Evolutionary conservation across 2,888 invertebrate genomes (phyloP).

Genomic region (Caenorhabditis drosophilae): DNA sequence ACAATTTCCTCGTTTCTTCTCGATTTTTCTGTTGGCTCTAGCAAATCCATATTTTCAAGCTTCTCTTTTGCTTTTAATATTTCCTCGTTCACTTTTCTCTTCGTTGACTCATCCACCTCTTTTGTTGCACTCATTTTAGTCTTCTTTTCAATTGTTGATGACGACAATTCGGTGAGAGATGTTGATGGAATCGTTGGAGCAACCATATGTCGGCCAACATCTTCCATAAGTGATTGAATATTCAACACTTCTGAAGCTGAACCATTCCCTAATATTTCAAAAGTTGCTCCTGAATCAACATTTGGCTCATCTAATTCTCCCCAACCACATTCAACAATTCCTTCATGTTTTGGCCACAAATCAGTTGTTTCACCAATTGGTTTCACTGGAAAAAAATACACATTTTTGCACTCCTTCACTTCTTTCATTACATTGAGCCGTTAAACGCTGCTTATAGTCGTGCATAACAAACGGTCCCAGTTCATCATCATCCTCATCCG

Average conservation of each 20-base stretch:
- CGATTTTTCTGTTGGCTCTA: slow-evolving; percentile 38
- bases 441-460: slow-evolving; percentile 33
- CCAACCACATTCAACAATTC: slow-evolving; percentile 46
- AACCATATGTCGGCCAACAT: slow-evolving; percentile 20
- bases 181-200: background rate
- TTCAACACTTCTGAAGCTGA: slow-evolving; percentile 13
- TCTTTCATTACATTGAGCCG: slow-evolving; percentile 2
- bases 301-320: slow-evolving; percentile 24
- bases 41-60: slow-evolving; percentile 72
- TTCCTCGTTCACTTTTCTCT: slow-evolving; percentile 9
- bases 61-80: slow-evolving; percentile 14
- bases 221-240: slow-evolving; percentile 25
- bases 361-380: background rate
- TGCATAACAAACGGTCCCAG: slow-evolving; percentile 35
- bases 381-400: background rate
- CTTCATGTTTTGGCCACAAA: slow-evolving; percentile 14
- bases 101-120: slow-evolving; percentile 6
- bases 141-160: too few relatives aligned
- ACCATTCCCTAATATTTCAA: slow-evolving; percentile 29
- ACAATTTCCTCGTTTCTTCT: slow-evolving; percentile 35
- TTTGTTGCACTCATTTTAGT: background rate
- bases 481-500: slow-evolving; percentile 59
- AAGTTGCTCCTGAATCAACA: slow-evolving; percentile 9
- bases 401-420: background rate
- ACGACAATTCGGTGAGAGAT: too few relatives aligned